Base-by-base conservation (phyloP, 2,113 vertebrate species). In the Aix galericulata region DNA sequence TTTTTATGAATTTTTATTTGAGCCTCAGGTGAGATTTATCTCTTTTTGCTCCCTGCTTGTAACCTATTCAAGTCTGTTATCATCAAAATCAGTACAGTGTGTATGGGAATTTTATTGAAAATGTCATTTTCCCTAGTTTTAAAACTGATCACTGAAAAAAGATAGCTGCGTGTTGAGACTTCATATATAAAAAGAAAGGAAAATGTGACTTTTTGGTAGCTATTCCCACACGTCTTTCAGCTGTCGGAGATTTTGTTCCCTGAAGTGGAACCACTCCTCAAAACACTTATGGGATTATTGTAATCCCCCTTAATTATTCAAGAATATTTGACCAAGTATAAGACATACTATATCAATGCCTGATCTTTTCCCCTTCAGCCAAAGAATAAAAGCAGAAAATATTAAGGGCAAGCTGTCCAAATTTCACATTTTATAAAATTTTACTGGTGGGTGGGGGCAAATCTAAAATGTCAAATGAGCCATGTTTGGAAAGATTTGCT, bases 151-250 rank as follows among this genome's bases (percentile, higher is more conserved):
- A 11, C 58, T 94, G 63, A 52, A 53, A 77, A 79, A 69, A 93
- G 81, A 93, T 80, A 89, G 68, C 85, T 74, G 20, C 46, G 7
- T 89, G 80, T 91, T 87, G 82, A 89, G 88, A 66, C 71, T 79
- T 75, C 34, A 79, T 17, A 20, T 94, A 48, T 31, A 50, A 55
- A 82, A 88, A 31, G 5, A 34, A 82, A 32, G 13, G 48, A 82
- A 89, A 76, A 73, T 40, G 18, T 50, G 44, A 15, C 18, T 16
- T 73, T 88, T 55, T n/a, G 60, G 71, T 86, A 88, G 64, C 11
- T 13, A 17, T 69, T 86, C 63, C 52, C 27, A 48, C 15, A 52
- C 63, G 10, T 56, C 36, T 67, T 90, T 81, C 68, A 90, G 31
- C 76, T 71, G 8, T 67, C 6, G 63, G 72, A 80, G 50, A 31